Evolutionary conservation across 2,113 vertebrate genomes (phyloP).

Genomic region (Merops nubicus): DNA sequence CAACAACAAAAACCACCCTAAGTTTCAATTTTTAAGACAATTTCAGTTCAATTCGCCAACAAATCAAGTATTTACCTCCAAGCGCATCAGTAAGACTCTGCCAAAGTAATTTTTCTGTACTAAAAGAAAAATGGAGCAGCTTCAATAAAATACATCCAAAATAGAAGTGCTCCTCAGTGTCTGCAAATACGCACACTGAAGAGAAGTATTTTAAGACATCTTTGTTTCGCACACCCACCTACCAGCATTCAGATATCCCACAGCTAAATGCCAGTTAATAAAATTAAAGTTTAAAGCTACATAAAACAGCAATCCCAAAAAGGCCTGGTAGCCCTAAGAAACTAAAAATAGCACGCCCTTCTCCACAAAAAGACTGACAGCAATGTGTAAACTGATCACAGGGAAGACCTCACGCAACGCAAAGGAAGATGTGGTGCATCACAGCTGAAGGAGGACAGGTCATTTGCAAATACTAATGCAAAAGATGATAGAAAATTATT

Average conservation of each 20-base stretch:
- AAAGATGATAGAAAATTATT: not conserved
- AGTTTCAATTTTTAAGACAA: not conserved
- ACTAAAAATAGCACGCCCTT: slow-evolving; percentile 65
- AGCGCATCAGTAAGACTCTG: not conserved
- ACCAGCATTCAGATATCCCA: not conserved
- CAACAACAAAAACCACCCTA: not conserved
- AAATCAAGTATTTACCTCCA: not conserved
- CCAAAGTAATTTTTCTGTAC: not conserved
- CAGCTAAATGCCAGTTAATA: not conserved
- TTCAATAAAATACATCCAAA: not conserved
- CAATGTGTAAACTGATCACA: slow-evolving; percentile 26
- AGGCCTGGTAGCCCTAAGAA: not conserved
- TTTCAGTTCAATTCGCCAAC: not conserved
- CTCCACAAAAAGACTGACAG: not conserved
- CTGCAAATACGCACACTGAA: not conserved
- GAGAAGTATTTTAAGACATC: slow-evolving; percentile 11
- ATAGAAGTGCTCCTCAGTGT: not conserved
- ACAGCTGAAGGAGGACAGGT: not conserved
- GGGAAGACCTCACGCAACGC: not conserved
- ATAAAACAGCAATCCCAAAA: not conserved
- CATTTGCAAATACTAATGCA: not conserved
- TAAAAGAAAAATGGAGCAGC: not conserved
- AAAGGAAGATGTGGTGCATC: not conserved
- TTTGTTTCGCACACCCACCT: slow-evolving; percentile 9
- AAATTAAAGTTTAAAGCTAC: not conserved